Evolutionary conservation across 1,140 invertebrate species (phyloP), one percentile per base, ranked within the genome.

Genomic region (Caenorhabditis inopinata): DNA sequence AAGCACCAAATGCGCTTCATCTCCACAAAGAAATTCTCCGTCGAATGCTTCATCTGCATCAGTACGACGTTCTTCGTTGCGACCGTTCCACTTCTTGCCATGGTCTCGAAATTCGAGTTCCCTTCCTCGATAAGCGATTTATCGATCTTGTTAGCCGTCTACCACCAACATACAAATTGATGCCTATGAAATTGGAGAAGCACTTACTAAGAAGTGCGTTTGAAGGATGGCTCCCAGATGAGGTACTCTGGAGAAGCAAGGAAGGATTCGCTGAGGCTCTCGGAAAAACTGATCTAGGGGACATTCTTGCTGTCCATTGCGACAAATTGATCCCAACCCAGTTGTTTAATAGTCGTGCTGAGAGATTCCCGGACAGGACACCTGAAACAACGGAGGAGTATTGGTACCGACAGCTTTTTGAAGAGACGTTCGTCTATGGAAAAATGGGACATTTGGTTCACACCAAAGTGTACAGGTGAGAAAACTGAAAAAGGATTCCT

Each of bases 61-160:
- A 88, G 62, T 88, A 88, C 62, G 87, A 88, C 76, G 87, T 88
- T 5, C 81, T 88, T 35, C 84, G 87, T 12, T 88, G 87, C 76
- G 87, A 88, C 62, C 75, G 87, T 25, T 76, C 83, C 27, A 88
- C 87, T 21, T 88, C 87, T n/a, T 88, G 87, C 62, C 87, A 88
- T 74, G 87, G 87, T 2, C 78, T 88, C 9, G 87, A 88, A 74
- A 88, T 88, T 48, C 82, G 87, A 23, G 87, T 88, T 0, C 87
- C 87, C 1, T 88, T 88, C 83, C 53, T 88, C 32, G 87, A 88
- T 74, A 88, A 88, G 74, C 81, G 68, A 58, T 88, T 88, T 62
- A 83, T 88, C 46, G 84, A 88, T 21, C 82, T 88, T 12, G 83
- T 84, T 23, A 83, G 84, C 16, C 73, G 82, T 38, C 48, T 88